Evolutionary conservation across 1,140 invertebrate species (phyloP), one percentile per base, ranked within the genome.

Genomic region (Panagrolaimus sp.): DNA sequence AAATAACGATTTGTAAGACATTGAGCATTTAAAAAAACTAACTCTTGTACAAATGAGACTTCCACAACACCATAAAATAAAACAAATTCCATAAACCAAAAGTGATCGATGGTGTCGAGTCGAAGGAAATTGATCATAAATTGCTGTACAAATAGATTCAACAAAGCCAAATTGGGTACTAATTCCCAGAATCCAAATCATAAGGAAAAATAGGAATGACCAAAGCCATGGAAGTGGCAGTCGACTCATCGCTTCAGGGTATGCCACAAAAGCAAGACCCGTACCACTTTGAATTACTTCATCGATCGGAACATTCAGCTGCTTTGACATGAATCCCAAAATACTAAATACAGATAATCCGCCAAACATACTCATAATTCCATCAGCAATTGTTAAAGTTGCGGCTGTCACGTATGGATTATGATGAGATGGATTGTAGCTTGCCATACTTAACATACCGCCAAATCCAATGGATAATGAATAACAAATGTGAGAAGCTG

Each of bases 111-210:
- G 51, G 5, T 57, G 66, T 7, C 67, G 68, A 7, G 66, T 65
- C 9, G 20, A 11, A 3, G 73, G 73, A 51, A 74, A 74, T 48
- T 75, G 67, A 20, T 74, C 72, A 42, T 63, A 75, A 27, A 74
- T 48, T 27, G 72, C 73, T 14, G 72, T 74, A 45, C 42, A 47
- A 31, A 74, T 65, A 27, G 62, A 46, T 57, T 74, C 72, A 16
- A 63, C 67, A 27, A 76, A 48, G 14, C 72, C 73, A 47, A 74
- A 76, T 65, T 74, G 69, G 80, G 88, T 90, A 84, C 93, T 92
- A 72, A 96, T 88, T 42, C 93, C 93, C 5, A 96, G 87, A 66
- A 92, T 89, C 73, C 95, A 91, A 16, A 96, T 85, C 92, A 95
- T 96, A 13, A 91, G 82, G 83, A 95, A 96, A 84, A 96, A 96